Conservation (phyloP, 2,888 invertebrate genomes). For the Phaedon cochleariae region DNA sequence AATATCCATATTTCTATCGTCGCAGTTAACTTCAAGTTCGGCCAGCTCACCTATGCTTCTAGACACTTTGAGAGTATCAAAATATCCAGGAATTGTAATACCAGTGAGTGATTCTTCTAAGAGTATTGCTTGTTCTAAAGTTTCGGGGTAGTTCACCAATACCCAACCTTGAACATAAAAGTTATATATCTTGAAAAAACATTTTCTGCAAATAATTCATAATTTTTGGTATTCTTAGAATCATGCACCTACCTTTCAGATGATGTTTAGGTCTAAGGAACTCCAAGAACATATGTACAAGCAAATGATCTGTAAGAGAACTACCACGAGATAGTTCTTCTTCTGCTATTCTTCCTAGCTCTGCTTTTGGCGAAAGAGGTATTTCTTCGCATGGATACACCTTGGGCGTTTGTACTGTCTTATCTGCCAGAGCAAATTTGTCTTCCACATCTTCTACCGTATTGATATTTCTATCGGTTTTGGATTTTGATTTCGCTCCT, state of each 20-base stretch:
- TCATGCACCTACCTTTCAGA: conserved; percentile 46
- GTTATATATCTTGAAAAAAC: too few species aligned
- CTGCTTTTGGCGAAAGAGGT: conserved; percentile 63
- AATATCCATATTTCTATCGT: conserved; percentile 48
- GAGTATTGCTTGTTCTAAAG: conserved; percentile 67
- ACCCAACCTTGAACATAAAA: conserved; percentile 64
- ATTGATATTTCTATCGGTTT: conserved; percentile 24
- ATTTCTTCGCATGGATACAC: conserved; percentile 68
- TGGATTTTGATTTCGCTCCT: conserved; percentile 30
- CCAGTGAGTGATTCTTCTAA: conserved; percentile 70
- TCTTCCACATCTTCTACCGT: neutral
- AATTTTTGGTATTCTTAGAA: neutral
- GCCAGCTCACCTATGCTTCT: conserved; percentile 47
- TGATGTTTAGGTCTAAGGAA: conserved; percentile 66
- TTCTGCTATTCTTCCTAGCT: conserved; percentile 67
- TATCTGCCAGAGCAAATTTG: conserved; percentile 45
- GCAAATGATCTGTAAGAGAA: conserved; percentile 62
- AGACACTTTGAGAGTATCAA: conserved; percentile 11
- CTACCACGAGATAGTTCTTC: conserved; percentile 67
- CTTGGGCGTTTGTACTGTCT: conserved; percentile 71
- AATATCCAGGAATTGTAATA: conserved; percentile 58
- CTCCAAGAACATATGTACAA: conserved; percentile 69
- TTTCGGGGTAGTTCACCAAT: conserved; percentile 71
- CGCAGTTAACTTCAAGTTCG: conserved; percentile 41
- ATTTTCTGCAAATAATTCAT: too few species aligned